These are phyloP conservation scores for Conops quadrifasciatus DNA, from an alignment of 2,888 invertebrate genomes.

Conservation along the genomic window DNA sequence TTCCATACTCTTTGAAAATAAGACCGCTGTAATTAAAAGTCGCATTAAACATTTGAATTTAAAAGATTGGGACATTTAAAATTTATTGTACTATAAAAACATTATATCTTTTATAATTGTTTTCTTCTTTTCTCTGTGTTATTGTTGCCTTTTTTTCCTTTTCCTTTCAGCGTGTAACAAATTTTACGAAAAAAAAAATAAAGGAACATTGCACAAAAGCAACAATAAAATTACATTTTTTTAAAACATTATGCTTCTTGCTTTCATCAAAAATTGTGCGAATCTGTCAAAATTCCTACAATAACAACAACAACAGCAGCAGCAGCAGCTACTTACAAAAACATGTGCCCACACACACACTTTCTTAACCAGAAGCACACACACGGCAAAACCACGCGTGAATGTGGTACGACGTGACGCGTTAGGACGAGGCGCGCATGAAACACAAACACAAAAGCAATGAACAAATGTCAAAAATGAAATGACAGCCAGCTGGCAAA, in stretches of 20 bases:
- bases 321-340: background rate
- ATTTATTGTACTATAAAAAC: background rate
- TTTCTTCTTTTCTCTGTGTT: background rate
- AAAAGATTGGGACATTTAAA: no score
- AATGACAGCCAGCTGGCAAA: slow-evolving; percentile 25
- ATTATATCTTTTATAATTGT: background rate
- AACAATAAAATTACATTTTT: background rate
- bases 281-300: slow-evolving; percentile 28
- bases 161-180: background rate
- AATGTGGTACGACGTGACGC: slow-evolving; percentile 13
- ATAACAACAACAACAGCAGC: slow-evolving; percentile 5
- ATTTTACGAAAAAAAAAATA: background rate
- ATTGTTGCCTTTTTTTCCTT: background rate
- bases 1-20: no score
- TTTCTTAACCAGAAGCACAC: background rate
- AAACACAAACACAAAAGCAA: slow-evolving; percentile 13
- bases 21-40: no score
- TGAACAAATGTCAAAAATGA: slow-evolving; percentile 30
- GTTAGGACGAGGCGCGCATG: slow-evolving; percentile 1
- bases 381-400: background rate
- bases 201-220: background rate
- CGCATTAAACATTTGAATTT: background rate
- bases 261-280: slow-evolving; percentile 27
- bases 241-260: background rate
- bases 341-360: background rate